Evolutionary conservation across 1,140 invertebrate genomes (phyloP).

Genomic region (Bombus impatiens): DNA sequence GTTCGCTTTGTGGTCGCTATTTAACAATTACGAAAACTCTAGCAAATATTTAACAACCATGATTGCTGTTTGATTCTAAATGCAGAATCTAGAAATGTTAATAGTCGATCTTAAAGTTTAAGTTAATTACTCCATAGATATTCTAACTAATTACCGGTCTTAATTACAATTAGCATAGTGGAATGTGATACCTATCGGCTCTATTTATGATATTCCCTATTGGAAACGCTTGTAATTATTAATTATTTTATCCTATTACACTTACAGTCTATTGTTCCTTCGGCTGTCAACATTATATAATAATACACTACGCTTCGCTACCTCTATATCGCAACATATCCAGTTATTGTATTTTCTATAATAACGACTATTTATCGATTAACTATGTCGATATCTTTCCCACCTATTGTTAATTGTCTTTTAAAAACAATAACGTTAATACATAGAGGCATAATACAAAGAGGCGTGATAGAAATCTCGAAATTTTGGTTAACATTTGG

Average conservation of each 20-base stretch:
- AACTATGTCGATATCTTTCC: background rate
- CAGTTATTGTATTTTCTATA: background rate
- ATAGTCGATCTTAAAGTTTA: background rate
- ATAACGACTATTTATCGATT: background rate
- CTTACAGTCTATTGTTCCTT: background rate
- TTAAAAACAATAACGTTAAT: background rate
- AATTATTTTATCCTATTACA: background rate
- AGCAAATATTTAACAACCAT: constrained; percentile 42
- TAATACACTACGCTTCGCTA: too few relatives aligned
- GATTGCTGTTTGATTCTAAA: background rate
- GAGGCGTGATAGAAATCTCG: too few relatives aligned
- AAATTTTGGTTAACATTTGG: too few relatives aligned
- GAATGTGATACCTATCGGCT: background rate
- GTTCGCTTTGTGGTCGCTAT: constrained; percentile 20
- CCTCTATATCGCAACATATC: background rate
- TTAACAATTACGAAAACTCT: constrained; percentile 27
- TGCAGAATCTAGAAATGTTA: background rate
- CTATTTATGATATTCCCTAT: background rate
- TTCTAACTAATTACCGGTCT: too few relatives aligned
- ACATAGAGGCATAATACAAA: too few relatives aligned
- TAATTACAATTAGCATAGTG: background rate
- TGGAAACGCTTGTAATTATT: background rate
- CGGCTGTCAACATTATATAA: background rate
- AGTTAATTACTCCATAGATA: too few relatives aligned
- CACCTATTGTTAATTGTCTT: background rate